phyloP scores from a whole-genome alignment of 2,888 invertebrate genomes.

The Arrhopalites spinosus region DNA sequence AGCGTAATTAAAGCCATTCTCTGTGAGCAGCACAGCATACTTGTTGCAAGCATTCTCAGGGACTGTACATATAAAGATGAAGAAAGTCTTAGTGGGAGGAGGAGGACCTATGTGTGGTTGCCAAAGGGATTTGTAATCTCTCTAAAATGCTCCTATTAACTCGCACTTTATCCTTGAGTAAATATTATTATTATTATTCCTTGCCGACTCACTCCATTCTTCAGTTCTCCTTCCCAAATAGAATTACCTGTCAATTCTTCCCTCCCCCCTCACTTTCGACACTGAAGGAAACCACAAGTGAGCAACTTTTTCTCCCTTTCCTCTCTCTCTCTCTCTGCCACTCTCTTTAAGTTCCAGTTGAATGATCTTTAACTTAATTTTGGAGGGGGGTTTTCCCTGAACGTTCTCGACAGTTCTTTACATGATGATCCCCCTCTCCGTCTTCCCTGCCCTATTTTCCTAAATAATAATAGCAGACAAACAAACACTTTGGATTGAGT shows the following conservation, averaged over 20 bases:
- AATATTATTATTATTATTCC: not conserved
- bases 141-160: constrained; percentile 3
- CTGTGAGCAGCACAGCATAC: too few relatives aligned
- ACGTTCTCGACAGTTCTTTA: too few relatives aligned
- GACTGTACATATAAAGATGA: not conserved
- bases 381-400: not conserved
- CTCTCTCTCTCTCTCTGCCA: not conserved
- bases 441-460: not conserved
- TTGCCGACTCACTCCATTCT: not conserved
- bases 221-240: not conserved
- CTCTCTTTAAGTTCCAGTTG: not conserved
- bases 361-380: not conserved
- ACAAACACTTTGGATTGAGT: too few relatives aligned
- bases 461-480: not conserved
- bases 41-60: too few relatives aligned
- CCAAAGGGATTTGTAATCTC: not conserved
- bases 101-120: not conserved
- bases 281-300: not conserved
- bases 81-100: too few relatives aligned
- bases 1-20: too few relatives aligned
- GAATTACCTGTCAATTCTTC: not conserved
- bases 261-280: not conserved
- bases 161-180: constrained; percentile 2
- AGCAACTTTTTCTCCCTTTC: not conserved
- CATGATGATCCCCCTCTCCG: too few relatives aligned